These are phyloP conservation scores for Drosophila tanythrix DNA, from an alignment of 2,888 invertebrate genomes.

Conservation along the genomic window DNA sequence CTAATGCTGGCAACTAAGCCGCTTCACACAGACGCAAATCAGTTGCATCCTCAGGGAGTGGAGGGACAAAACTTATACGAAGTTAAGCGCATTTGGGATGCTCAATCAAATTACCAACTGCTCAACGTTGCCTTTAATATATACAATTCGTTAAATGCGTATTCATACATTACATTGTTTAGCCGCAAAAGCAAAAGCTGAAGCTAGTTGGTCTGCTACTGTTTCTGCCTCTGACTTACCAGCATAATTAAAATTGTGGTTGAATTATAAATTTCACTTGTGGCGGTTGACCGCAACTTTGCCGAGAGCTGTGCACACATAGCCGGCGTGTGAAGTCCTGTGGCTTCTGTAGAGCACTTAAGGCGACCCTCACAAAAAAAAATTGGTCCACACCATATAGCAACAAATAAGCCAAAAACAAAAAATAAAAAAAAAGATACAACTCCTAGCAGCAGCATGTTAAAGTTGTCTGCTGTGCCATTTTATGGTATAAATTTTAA, in stretches of 20 bases:
- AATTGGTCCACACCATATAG: constrained; percentile 20
- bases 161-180: constrained; percentile 45
- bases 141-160: constrained; percentile 40
- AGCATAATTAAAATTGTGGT: constrained; percentile 76
- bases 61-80: neutral
- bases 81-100: constrained; percentile 38
- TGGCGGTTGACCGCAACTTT: constrained; percentile 70
- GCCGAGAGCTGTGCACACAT: constrained; percentile 50
- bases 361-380: constrained; percentile 39
- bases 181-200: constrained; percentile 40
- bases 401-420: constrained; percentile 22
- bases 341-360: constrained; percentile 62
- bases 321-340: constrained; percentile 58
- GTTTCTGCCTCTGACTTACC: constrained; percentile 52
- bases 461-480: constrained; percentile 71
- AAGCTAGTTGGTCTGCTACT: neutral
- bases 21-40: constrained; percentile 27
- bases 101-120: constrained; percentile 28
- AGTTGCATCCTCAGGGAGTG: constrained; percentile 1
- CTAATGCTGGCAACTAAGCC: constrained; percentile 47
- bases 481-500: constrained; percentile 73
- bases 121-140: constrained; percentile 25
- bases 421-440: neutral
- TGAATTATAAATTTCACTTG: constrained; percentile 77
- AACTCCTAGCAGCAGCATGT: constrained; percentile 35